Evolutionary conservation across 2,113 vertebrate genomes (phyloP).

Genomic region (Gymnobelideus leadbeateri): DNA sequence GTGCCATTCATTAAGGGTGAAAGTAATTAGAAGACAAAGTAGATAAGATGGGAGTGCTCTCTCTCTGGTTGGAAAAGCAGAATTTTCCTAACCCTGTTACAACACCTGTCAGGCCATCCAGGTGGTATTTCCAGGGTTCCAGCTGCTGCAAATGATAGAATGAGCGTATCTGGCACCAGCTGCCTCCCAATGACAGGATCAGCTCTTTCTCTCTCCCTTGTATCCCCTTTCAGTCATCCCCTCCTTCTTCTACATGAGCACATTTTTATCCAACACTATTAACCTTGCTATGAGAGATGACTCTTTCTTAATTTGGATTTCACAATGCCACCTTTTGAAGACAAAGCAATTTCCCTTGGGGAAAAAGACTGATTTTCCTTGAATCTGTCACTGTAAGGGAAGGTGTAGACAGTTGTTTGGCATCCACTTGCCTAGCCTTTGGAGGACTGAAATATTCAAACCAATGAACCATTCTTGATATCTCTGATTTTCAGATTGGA

Average conservation of each 20-base stretch:
- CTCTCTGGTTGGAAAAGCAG: slow-evolving; percentile 66
- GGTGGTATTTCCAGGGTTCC: slow-evolving; percentile 69
- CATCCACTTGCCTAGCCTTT: slow-evolving; percentile 49
- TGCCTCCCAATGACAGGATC: slow-evolving; percentile 19
- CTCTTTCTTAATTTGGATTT: slow-evolving; percentile 56
- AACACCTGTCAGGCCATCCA: slow-evolving; percentile 64
- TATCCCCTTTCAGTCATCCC: neutral
- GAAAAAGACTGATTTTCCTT: neutral
- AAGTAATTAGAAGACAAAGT: slow-evolving; percentile 74
- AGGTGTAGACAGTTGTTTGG: neutral
- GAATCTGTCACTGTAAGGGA: neutral
- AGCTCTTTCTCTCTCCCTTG: slow-evolving; percentile 7
- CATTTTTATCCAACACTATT: slow-evolving; percentile 49
- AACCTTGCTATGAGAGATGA: slow-evolving; percentile 50
- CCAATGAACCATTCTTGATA: slow-evolving; percentile 73
- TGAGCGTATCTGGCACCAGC: slow-evolving; percentile 56
- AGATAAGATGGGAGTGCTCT: slow-evolving; percentile 65
- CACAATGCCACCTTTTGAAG: slow-evolving; percentile 21
- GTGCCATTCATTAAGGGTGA: slow-evolving; percentile 70
- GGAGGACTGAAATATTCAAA: slow-evolving; percentile 69
- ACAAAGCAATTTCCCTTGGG: slow-evolving; percentile 18
- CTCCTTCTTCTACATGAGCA: slow-evolving; percentile 5
- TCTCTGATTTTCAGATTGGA: slow-evolving; percentile 69
- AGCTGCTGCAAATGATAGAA: slow-evolving; percentile 69
- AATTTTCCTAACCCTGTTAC: slow-evolving; percentile 60